Evolutionary conservation across 2,797 vertebrate genomes (phyloP), one percentile per base, ranked within the genome.

Genomic region (Catharus ustulatus): DNA sequence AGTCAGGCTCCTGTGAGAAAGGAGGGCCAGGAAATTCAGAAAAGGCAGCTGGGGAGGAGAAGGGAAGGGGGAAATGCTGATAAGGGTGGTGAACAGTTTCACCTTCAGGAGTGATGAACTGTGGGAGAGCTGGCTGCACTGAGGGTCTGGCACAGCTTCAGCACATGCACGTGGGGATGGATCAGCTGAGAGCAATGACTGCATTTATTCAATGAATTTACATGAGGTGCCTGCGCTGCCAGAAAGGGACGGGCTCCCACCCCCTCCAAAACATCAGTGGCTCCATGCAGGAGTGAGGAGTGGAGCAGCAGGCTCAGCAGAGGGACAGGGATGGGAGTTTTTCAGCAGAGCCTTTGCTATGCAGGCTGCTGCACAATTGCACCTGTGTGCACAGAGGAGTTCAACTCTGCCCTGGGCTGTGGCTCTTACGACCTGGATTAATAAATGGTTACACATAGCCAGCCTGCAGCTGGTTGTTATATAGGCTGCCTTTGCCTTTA

Each of bases 161-260:
- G 76, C 63, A 36, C 26, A 3, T 1, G 34, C 91, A 93, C 94
- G 91, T 96, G 95, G 95, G 92, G 76, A 85, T 84, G 73, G 92
- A 97, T 97, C 95, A 97, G 95, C 94, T 96, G 94, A 96, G 94
- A 93, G 87, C 91, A 92, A 95, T 96, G 95, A 95, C 94, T 96
- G 96, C 94, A 95, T 93, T 97, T 96, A 86, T 94, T 97, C 94
- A 96, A 92, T 96, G 94, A 96, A 96, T 97, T 97, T 97, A 87
- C 94, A 96, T 97, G 95, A 97, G 95, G 74, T 84, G 82, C 76
- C 67, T 91, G 62, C 10, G 0, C 75, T 95, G 87, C 92, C 94
- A 94, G 94, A 89, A 94, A 77, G 43, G 82, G 82, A 93, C 0
- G 11, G 67, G 79, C 92, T 93, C 77, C 84, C 87, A 6, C 84